Conservation (phyloP, 2,113 vertebrate species). For the Petaurus breviceps region DNA sequence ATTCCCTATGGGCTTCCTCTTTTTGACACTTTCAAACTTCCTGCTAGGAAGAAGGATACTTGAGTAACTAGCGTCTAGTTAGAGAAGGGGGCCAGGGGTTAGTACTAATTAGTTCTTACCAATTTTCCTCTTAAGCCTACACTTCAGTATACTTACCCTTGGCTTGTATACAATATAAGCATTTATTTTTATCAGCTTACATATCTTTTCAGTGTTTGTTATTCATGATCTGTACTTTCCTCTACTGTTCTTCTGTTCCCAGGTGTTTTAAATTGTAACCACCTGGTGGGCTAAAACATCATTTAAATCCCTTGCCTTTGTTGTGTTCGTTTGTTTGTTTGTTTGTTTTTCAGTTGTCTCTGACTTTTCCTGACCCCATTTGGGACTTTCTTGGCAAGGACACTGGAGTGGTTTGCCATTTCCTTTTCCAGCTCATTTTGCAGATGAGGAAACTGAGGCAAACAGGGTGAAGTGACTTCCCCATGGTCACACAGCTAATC, state of each 20-base stretch:
- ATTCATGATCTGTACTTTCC: slow-evolving; percentile 24
- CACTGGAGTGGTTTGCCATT: neutral
- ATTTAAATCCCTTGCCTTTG: neutral
- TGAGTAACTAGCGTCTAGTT: neutral
- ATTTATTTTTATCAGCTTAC: slow-evolving; percentile 1
- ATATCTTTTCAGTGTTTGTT: slow-evolving; percentile 15
- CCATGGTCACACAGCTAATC: neutral
- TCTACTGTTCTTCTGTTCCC: slow-evolving; percentile 15
- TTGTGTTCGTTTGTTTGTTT: neutral
- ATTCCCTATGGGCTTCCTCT: slow-evolving; percentile 11
- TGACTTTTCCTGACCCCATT: neutral
- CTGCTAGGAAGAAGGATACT: slow-evolving; percentile 12
- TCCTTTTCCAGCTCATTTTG: neutral
- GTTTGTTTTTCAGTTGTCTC: neutral
- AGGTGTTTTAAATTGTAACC: slow-evolving; percentile 19
- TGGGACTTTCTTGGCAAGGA: neutral
- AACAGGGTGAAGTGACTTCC: neutral
- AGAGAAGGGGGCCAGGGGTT: slow-evolving; percentile 38
- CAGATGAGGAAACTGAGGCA: neutral
- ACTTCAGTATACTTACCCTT: slow-evolving; percentile 16
- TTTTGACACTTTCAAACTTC: slow-evolving; percentile 32
- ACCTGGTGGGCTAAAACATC: slow-evolving; percentile 11
- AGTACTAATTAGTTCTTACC: slow-evolving; percentile 22
- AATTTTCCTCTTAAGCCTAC: neutral
- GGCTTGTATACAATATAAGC: neutral